Evolutionary conservation across 2,888 invertebrate genomes (phyloP).

Genomic region (Pachydiplax longipennis): DNA sequence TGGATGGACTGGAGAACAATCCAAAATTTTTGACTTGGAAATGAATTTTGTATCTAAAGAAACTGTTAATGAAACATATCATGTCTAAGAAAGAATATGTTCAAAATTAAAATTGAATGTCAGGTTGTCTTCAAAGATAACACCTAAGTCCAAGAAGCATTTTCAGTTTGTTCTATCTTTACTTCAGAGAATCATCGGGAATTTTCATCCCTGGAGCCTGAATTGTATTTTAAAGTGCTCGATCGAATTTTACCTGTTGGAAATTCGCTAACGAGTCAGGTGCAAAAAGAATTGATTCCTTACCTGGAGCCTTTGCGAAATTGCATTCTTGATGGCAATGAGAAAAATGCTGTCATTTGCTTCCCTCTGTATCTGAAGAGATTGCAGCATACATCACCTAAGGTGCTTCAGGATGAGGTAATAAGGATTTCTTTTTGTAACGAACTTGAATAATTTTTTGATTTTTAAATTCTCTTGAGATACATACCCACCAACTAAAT

Average conservation of each 20-base stretch:
- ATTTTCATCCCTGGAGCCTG: constrained; percentile 52
- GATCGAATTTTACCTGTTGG: constrained; percentile 68
- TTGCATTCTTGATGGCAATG: background rate
- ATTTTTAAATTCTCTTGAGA: no score
- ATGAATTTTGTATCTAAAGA: no score
- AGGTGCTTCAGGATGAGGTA: constrained; percentile 65
- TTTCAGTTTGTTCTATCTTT: no score
- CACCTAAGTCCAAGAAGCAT: constrained; percentile 48
- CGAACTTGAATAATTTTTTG: background rate
- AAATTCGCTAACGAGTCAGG: constrained; percentile 65
- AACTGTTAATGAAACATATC: no score
- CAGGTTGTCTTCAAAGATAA: no score
- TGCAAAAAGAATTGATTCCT: constrained; percentile 64
- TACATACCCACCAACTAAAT: background rate
- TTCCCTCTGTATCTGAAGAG: constrained; percentile 73
- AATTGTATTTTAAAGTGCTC: constrained; percentile 69
- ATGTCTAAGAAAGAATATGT: no score
- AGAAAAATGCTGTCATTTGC: constrained; percentile 57
- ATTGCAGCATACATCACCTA: constrained; percentile 64
- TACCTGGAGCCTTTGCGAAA: background rate
- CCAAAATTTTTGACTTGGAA: no score
- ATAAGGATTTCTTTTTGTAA: constrained; percentile 53
- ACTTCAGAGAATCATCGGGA: background rate
- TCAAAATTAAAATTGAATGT: no score
- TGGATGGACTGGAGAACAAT: no score